Conservation (phyloP, 1,140 invertebrate genomes). For the Trialeurodes vaporariorum region DNA sequence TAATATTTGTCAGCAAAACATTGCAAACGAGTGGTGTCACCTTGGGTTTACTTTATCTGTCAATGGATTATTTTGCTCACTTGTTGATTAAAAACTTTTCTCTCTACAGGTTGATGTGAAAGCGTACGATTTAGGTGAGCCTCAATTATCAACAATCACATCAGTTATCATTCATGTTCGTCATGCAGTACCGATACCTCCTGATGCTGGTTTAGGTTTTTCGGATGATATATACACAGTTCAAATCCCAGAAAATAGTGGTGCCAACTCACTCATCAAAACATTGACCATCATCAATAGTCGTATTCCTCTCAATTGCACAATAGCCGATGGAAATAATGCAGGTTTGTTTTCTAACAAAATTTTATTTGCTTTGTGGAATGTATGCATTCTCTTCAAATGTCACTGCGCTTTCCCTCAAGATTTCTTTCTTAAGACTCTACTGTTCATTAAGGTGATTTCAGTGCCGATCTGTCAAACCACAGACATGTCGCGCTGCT, state of each 20-base stretch:
- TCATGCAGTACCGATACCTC: conserved; percentile 52
- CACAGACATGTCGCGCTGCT: too few species aligned
- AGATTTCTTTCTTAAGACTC: too few species aligned
- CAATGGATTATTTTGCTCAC: too few species aligned
- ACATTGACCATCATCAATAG: conserved; percentile 62
- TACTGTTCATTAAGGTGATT: too few species aligned
- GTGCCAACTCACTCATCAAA: conserved; percentile 53
- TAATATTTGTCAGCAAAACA: too few species aligned
- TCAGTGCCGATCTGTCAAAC: too few species aligned
- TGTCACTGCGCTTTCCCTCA: too few species aligned
- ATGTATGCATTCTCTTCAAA: too few species aligned
- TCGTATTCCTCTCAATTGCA: conserved; percentile 54
- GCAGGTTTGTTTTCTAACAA: too few species aligned
- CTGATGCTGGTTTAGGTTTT: conserved; percentile 64
- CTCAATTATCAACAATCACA: conserved; percentile 62
- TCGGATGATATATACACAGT: conserved; percentile 70
- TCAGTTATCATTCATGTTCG: conserved; percentile 71
- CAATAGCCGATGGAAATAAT: conserved; percentile 57
- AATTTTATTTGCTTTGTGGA: too few species aligned
- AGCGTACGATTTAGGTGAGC: conserved; percentile 77
- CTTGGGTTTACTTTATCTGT: too few species aligned
- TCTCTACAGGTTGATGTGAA: conserved; percentile 58
- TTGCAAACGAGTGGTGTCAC: too few species aligned
- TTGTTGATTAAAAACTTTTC: conserved; percentile 7
- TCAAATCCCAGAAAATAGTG: conserved; percentile 56